phyloP scores from a whole-genome alignment of 1,140 invertebrate species.

The Caenorhabditis brenneri region DNA sequence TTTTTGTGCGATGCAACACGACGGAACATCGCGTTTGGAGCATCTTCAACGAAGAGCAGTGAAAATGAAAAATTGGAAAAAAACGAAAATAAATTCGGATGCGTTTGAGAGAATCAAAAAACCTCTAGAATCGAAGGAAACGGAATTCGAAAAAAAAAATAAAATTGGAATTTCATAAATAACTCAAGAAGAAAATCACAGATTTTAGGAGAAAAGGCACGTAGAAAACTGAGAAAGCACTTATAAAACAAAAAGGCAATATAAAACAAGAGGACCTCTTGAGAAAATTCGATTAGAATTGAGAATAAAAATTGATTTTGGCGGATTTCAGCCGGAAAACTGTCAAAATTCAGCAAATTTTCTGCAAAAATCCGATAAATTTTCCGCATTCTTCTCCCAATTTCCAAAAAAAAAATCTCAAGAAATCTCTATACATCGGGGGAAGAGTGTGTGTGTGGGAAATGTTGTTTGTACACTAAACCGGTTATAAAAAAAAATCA shows the following conservation, averaged over 20 bases:
- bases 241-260: no score
- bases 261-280: background rate
- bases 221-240: background rate
- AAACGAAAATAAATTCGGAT: background rate
- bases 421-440: background rate
- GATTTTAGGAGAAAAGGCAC: background rate
- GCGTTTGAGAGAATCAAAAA: background rate
- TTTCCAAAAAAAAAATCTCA: background rate
- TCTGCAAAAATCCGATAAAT: no score
- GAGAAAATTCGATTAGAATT: background rate
- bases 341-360: no score
- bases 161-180: background rate
- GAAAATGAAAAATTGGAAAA: no score
- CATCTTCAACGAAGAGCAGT: no score
- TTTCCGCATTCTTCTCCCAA: background rate
- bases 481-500: background rate
- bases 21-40: no score
- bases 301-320: no score
- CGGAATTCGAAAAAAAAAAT: background rate
- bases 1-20: background rate
- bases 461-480: conserved; percentile 13
- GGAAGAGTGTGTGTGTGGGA: background rate
- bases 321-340: no score
- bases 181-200: background rate
- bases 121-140: background rate